Conservation (phyloP, 2,888 invertebrate genomes). For the Pseudococcus longispinus region DNA sequence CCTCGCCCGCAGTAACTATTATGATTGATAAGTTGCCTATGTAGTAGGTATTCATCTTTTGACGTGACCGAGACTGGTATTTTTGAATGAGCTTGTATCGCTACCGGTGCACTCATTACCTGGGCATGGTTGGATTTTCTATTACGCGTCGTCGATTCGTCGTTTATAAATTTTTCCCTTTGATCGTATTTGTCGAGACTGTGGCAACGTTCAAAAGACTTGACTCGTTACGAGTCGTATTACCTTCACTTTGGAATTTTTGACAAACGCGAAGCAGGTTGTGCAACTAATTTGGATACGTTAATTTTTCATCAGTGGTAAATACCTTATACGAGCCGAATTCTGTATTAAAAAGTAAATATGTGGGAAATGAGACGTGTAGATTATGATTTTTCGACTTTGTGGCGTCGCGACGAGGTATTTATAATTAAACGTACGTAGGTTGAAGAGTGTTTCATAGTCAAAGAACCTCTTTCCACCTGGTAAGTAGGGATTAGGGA, state of each 20-base stretch:
- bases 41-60: neutral
- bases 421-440: no score
- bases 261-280: neutral
- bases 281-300: neutral
- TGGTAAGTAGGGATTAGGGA: no score
- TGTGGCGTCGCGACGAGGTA: no score
- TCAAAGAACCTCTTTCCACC: no score
- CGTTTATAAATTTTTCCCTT: neutral
- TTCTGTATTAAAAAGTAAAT: neutral
- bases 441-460: no score
- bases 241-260: neutral
- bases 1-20: neutral
- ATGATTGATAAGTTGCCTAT: neutral
- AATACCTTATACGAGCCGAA: neutral
- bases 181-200: neutral
- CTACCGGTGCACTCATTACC: neutral
- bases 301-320: neutral
- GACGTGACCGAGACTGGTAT: neutral
- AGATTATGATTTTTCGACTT: no score
- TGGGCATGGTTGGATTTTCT: neutral
- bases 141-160: neutral
- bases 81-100: neutral
- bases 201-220: neutral
- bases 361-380: neutral
- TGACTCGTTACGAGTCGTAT: neutral